These are phyloP conservation scores for Altica lythri DNA, from an alignment of 2,888 invertebrate species.

Conservation along the genomic window DNA sequence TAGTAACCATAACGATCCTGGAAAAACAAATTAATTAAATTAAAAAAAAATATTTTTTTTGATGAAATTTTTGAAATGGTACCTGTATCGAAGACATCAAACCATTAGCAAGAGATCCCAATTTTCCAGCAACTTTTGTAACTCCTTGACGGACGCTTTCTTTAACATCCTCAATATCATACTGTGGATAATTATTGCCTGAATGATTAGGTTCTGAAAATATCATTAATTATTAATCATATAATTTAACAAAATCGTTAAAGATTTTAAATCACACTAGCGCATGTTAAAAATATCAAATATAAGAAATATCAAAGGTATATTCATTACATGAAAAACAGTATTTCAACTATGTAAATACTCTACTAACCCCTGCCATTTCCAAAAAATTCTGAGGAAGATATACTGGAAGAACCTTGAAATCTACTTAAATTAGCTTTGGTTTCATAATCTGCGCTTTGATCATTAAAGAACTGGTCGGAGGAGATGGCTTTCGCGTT, in stretches of 20 bases:
- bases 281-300: too few relatives aligned
- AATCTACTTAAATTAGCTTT: conserved; percentile 72
- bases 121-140: conserved; percentile 94
- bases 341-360: too few relatives aligned
- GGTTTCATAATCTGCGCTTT: conserved; percentile 63
- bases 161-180: conserved; percentile 93
- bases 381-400: conserved; percentile 92
- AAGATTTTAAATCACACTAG: too few relatives aligned
- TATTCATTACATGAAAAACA: too few relatives aligned
- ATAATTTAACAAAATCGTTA: too few relatives aligned
- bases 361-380: conserved; percentile 49
- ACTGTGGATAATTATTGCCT: conserved; percentile 60
- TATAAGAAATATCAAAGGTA: too few relatives aligned
- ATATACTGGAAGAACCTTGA: conserved; percentile 93
- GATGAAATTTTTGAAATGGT: background rate
- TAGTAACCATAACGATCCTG: conserved; percentile 52
- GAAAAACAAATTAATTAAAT: conserved; percentile 28
- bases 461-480: conserved; percentile 91
- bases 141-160: conserved; percentile 97
- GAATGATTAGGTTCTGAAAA: conserved; percentile 32
- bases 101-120: conserved; percentile 93
- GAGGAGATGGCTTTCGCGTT: conserved; percentile 98
- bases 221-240: too few relatives aligned
- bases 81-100: conserved; percentile 93
- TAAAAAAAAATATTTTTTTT: background rate